Conservation (phyloP, 2,113 vertebrate species). For the Apus apus region DNA sequence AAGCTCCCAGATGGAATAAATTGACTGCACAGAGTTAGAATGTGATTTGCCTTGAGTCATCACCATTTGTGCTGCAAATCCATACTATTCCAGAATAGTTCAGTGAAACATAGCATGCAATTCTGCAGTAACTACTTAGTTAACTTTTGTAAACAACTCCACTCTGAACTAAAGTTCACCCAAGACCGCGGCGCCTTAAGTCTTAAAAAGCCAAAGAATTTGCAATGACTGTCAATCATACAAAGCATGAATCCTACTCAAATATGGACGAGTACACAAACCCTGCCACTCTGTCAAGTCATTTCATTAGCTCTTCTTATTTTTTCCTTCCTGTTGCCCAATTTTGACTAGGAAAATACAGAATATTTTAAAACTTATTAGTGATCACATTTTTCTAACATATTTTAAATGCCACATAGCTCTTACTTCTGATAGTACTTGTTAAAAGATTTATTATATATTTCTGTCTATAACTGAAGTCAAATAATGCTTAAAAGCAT, state of each 20-base stretch:
- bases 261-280: not conserved
- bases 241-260: not conserved
- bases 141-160: constrained; percentile 28
- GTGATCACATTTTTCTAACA: not conserved
- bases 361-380: not conserved
- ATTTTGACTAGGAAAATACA: not conserved
- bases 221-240: not conserved
- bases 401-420: constrained; percentile 6
- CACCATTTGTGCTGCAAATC: not conserved
- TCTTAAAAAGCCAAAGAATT: constrained; percentile 23
- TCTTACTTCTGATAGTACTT: not conserved
- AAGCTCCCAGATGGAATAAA: not conserved
- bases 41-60: not conserved
- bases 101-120: not conserved
- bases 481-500: not conserved
- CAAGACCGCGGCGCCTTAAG: not conserved
- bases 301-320: not conserved
- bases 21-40: not conserved
- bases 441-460: not conserved
- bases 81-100: not conserved
- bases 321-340: not conserved
- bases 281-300: not conserved
- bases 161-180: constrained; percentile 20
- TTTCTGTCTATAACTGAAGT: not conserved
- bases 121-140: not conserved